Conservation (phyloP, 2,888 invertebrate genomes). For the Aphrophora alni region DNA sequence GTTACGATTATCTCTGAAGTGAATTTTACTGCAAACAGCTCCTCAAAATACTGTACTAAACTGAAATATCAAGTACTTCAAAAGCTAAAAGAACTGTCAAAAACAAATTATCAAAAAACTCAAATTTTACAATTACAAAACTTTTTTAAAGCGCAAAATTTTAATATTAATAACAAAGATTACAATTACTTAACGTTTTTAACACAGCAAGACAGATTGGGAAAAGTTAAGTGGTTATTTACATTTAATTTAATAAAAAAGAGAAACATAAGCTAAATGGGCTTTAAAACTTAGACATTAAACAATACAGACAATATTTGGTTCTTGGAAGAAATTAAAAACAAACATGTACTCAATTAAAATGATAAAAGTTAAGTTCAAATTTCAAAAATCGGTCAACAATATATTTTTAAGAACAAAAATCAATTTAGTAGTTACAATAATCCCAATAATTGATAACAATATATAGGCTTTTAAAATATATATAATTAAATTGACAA, state of each 20-base stretch:
- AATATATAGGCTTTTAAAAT: no score
- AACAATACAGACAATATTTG: neutral
- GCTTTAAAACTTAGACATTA: neutral
- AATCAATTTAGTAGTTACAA: no score
- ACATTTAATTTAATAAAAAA: neutral
- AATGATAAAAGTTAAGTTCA: no score
- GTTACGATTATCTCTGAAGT: neutral
- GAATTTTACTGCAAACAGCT: conserved; percentile 9
- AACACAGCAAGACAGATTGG: conserved; percentile 6
- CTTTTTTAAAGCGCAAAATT: neutral
- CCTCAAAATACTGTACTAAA: neutral
- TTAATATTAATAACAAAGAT: neutral
- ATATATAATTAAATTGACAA: no score
- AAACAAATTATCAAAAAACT: neutral
- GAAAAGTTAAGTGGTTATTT: neutral
- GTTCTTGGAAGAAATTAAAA: neutral
- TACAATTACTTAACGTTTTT: conserved; percentile 2
- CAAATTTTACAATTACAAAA: conserved; percentile 15
- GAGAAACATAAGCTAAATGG: neutral
- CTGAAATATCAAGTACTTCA: conserved; percentile 3
- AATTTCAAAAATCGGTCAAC: no score
- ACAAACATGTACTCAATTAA: no score
- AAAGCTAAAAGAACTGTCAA: conserved; percentile 9
- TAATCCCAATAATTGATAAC: no score
- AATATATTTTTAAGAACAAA: no score